Percentiles rank a stretch among this genome's conserved stretches.
Conservation (phyloP, 2,113 vertebrate species). For the Mastomys natalensis region DNA sequence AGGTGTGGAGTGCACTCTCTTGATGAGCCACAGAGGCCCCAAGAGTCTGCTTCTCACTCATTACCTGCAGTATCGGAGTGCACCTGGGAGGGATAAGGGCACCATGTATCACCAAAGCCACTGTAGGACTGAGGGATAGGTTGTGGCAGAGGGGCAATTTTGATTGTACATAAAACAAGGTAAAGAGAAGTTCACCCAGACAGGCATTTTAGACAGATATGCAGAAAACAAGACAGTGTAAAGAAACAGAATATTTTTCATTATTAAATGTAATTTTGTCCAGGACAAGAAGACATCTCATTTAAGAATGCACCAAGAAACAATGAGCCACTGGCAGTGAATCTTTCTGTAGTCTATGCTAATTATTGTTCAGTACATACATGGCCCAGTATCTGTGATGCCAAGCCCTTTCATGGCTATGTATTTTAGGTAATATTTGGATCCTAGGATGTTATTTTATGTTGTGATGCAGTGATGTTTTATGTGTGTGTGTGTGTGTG, state of each 20-base stretch:
- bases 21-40: neutral
- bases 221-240: neutral
- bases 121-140: neutral
- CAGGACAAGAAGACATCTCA: neutral
- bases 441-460: neutral
- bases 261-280: neutral
- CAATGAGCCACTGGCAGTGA: neutral
- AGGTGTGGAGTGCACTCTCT: neutral
- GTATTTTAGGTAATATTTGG: neutral
- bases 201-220: neutral
- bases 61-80: neutral
- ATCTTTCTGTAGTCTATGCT: neutral
- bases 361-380: neutral
- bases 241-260: neutral
- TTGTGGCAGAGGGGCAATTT: neutral
- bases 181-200: conserved; percentile 39
- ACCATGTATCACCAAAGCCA: neutral
- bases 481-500: neutral
- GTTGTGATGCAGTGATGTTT: neutral
- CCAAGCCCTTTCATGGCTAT: neutral
- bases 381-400: no score
- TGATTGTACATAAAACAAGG: conserved; percentile 46
- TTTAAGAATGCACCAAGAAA: neutral
- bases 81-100: neutral
- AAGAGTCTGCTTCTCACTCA: conserved; percentile 13